A percentile compares a stretch with the other conserved stretches of the same genome.
Conservation (phyloP, 2,888 invertebrate species). For the Sicus ferrugineus region DNA sequence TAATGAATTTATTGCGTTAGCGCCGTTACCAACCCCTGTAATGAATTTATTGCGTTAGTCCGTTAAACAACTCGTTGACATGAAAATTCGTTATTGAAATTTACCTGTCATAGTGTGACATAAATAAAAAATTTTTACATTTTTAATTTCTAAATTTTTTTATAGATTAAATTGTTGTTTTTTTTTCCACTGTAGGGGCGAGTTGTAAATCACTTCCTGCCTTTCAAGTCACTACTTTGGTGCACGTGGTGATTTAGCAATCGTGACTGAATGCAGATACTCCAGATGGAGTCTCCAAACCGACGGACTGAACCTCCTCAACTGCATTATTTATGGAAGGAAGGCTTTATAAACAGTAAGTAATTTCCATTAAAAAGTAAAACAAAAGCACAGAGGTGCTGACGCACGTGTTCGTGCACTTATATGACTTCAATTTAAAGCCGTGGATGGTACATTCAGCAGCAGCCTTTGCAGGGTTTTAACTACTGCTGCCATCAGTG, state of each 20-base stretch:
- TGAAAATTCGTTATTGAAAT: conserved; percentile 41
- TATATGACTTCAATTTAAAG: neutral
- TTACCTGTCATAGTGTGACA: neutral
- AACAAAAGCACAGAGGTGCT: too few species aligned
- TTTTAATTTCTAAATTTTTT: neutral
- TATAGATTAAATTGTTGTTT: neutral
- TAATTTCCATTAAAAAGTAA: too few species aligned
- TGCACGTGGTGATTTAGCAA: neutral
- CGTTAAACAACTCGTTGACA: conserved; percentile 41
- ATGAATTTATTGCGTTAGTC: conserved; percentile 38
- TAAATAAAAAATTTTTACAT: too few species aligned
- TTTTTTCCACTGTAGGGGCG: neutral
- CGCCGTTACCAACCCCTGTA: too few species aligned
- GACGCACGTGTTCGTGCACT: neutral
- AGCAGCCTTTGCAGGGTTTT: neutral
- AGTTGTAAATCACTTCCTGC: neutral
- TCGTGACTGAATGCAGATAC: too few species aligned
- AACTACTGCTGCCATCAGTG: neutral
- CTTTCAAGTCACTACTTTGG: neutral
- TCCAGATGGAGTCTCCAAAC: too few species aligned
- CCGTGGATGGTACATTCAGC: too few species aligned
- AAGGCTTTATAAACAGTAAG: neutral
- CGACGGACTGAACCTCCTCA: neutral
- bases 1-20: too few species aligned
- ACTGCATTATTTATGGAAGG: neutral